Evolutionary conservation across 2,797 vertebrate genomes (phyloP).

Genomic region (Fistularia commersonii): DNA sequence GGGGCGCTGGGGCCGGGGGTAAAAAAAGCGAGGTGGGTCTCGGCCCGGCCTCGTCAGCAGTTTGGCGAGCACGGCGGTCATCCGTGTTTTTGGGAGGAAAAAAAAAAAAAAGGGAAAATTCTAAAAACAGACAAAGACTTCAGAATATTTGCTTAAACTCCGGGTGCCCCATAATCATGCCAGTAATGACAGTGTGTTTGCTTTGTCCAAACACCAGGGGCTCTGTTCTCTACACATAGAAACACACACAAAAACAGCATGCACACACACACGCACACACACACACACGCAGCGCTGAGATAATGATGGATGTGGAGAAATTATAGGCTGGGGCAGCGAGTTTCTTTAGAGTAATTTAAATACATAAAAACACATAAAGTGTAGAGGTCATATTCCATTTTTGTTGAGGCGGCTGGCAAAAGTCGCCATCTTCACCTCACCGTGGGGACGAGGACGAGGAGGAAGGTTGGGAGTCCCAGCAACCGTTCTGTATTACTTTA

Average conservation of each 20-base stretch:
- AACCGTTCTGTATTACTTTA: no score
- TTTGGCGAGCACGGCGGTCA: conserved; percentile 58
- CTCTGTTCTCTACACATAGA: conserved; percentile 57
- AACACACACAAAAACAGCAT: conserved; percentile 36
- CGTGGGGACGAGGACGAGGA: no score
- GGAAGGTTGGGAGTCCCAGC: no score
- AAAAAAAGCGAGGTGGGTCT: no score
- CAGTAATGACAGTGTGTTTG: conserved; percentile 70
- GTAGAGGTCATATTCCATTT: conserved; percentile 23
- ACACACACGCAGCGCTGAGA: conserved; percentile 20
- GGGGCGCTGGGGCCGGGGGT: no score
- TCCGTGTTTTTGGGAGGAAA: conserved; percentile 18
- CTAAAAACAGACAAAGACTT: conserved; percentile 68
- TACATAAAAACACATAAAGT: conserved; percentile 22
- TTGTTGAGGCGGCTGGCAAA: conserved; percentile 4
- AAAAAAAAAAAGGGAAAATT: conserved; percentile 18
- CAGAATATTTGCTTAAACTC: conserved; percentile 76
- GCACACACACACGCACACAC: conserved; percentile 29
- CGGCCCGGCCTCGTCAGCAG: conserved; percentile 36
- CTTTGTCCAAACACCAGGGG: conserved; percentile 62
- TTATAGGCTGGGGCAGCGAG: conserved; percentile 39
- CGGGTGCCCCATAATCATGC: conserved; percentile 71
- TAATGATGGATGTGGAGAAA: conserved; percentile 54
- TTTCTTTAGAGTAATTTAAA: conserved; percentile 29
- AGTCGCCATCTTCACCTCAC: background rate